These are phyloP conservation scores for Diaphora mendica DNA, from an alignment of 2,888 invertebrate genomes.

Conservation along the genomic window DNA sequence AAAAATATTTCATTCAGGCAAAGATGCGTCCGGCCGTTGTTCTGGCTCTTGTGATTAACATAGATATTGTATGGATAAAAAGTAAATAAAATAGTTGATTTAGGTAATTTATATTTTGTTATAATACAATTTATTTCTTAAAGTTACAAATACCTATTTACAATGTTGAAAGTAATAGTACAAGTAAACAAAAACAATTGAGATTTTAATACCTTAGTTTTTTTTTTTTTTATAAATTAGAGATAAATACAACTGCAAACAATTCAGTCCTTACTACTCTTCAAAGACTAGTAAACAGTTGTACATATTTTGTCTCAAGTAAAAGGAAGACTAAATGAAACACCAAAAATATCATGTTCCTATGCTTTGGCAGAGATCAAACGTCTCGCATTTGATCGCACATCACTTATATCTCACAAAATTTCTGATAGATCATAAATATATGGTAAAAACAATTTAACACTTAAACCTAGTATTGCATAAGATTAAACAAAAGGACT, in stretches of 20 bases:
- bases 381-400: conserved; percentile 66
- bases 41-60: conserved; percentile 36
- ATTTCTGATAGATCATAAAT: conserved; percentile 77
- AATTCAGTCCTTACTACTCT: conserved; percentile 65
- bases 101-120: conserved; percentile 83
- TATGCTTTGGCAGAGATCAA: conserved; percentile 81
- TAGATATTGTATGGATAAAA: conserved; percentile 21
- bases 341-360: conserved; percentile 59
- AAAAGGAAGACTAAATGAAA: conserved; percentile 74
- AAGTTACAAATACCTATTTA: conserved; percentile 78
- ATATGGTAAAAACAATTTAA: conserved; percentile 85
- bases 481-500: conserved; percentile 81
- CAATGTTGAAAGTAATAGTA: conserved; percentile 75
- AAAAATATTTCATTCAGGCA: neutral
- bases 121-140: conserved; percentile 83
- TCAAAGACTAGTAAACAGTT: conserved; percentile 70
- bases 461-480: conserved; percentile 86
- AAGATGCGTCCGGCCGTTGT: conserved; percentile 27
- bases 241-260: conserved; percentile 67
- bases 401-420: conserved; percentile 63
- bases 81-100: conserved; percentile 60
- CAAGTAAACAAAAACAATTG: conserved; percentile 80
- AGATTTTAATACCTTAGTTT: conserved; percentile 72
- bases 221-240: conserved; percentile 60
- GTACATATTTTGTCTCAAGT: conserved; percentile 51